Conservation (phyloP, 2,113 vertebrate genomes). For the Phalacrocorax brasilianus region DNA sequence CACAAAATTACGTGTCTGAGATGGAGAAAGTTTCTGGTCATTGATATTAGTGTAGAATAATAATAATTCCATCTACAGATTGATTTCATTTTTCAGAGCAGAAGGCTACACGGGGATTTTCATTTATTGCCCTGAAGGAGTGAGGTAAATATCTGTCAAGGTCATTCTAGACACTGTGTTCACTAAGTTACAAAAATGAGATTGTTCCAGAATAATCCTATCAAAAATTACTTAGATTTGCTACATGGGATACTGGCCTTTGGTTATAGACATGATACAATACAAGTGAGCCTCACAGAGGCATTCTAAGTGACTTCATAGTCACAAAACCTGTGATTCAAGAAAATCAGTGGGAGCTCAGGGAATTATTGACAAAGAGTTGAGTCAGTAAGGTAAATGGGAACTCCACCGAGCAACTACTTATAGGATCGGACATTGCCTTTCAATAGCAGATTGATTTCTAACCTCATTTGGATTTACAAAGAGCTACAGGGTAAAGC, state of each 20-base stretch:
- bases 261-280: not conserved
- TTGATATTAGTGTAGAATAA: not conserved
- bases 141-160: not conserved
- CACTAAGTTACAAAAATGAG: not conserved
- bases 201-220: not conserved
- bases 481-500: not conserved
- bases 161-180: not conserved
- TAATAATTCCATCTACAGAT: not conserved
- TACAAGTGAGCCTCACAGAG: not conserved
- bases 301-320: not conserved
- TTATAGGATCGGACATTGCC: not conserved
- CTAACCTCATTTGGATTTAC: not conserved
- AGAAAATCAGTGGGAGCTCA: not conserved
- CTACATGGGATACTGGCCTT: not conserved
- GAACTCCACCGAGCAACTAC: not conserved
- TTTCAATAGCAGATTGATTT: not conserved
- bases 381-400: not conserved
- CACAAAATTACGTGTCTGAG: not conserved
- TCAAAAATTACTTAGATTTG: not conserved
- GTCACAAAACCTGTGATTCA: not conserved
- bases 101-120: not conserved
- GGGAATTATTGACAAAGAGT: not conserved
- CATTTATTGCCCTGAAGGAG: not conserved
- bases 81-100: not conserved
- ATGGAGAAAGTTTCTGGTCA: not conserved